Evolutionary conservation across 2,113 vertebrate genomes (phyloP), one percentile per base, ranked within the genome.

Genomic region (Actenoides hombroni): DNA sequence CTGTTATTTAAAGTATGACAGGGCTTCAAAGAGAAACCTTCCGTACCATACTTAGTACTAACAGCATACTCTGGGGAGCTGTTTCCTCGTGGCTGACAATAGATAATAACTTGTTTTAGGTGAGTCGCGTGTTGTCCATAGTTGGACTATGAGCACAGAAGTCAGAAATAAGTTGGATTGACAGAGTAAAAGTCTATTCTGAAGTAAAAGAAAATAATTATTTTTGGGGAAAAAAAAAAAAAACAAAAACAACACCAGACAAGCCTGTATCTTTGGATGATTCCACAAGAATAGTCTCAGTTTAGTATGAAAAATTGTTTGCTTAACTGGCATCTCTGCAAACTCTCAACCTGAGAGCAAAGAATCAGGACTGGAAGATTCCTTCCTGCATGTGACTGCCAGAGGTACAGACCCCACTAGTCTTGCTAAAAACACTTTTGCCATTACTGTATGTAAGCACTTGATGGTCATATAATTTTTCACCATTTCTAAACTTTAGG

Each of bases 11-110:
- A 90, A 95, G 79, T 46, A 71, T 2, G 0, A 23, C 16, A 51
- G 20, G 60, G 28, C 83, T 90, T 94, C 91, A 92, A 93, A 94
- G 91, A 86, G 20, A 92, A 95, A 75, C 53, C 67, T 35, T 88
- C 46, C 42, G 26, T 67, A 70, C 39, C 67, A 23, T 78, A 64
- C 74, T 48, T 69, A 86, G 54, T 54, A 73, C 44, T 69, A 86
- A 57, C 44, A 92, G 49, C 73, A 81, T 51, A 15, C 54, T 88
- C 39, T 10, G 18, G 67, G 57, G 56, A 82, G 20, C 83, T 53
- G 61, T 77, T 92, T 93, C 48, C 60, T 77, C 63, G 56, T 48
- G 54, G n/a, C 61, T 89, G 61, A 51, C 26, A 84, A 82, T 12
- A 94, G 94, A 83, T 92, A 91, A 81, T 76, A 63, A 71, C 25